Base-by-base conservation (phyloP, 2,888 invertebrate species). In the Leptopilina myrica region DNA sequence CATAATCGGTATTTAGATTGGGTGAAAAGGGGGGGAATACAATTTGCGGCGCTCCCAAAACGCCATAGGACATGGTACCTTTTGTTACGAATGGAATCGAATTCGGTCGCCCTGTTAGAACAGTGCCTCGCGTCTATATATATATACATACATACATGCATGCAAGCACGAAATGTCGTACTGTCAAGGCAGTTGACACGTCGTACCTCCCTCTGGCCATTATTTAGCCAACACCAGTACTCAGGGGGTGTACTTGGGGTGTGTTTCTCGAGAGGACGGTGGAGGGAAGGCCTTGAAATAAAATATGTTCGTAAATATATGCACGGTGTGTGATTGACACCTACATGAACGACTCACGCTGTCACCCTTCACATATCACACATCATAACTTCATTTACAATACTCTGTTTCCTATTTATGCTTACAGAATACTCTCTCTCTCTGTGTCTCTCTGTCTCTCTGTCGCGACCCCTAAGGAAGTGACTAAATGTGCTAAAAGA, bases 271-370 rank as follows among this genome's bases (percentile, higher is more conserved):
- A 82, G 82, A 78, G 79, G 84, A 83, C 82, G 81, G 85, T 77
- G 73, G 33, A 69, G 78, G 82, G 82, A 78, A 80, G 81, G 69
- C 73, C 73, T 78, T 81, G 84, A 82, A 85, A 86, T 86, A 85
- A 86, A 86, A 85, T 43, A 43, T 85, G 86, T 88, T 86, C 87
- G 86, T 90, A 91, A 91, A 91, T 91, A 91, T 91, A 91, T 91
- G 91, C 91, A 84, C 84, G 86, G 90, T 87, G 87, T 91, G 91
- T 91, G 91, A 91, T 91, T 91, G 91, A 91, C 91, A 88, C 90
- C 89, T 91, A 91, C 91, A 91, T 87, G 90, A 83, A 85, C 81
- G 80, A 76, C 76, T 82, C 75, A 77, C 77, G 78, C 49, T 80
- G 78, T 80, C 79, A 78, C 82, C 79, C 79, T 81, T 75, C 43